Base-by-base conservation (phyloP, 2,888 invertebrate genomes). In the Andrena dorsata region DNA sequence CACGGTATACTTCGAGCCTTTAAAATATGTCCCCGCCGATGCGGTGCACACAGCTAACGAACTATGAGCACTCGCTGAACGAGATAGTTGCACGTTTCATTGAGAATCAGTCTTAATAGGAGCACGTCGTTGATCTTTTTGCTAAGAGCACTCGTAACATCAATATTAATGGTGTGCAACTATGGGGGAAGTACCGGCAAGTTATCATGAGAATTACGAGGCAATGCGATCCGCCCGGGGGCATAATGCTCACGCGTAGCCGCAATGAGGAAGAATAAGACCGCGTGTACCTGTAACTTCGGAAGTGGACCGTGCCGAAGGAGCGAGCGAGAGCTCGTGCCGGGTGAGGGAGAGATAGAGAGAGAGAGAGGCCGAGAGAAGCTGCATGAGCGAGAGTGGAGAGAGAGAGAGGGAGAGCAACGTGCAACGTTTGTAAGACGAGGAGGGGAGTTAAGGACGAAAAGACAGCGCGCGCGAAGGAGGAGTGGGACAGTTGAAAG, bases 241-340 rank as follows among this genome's bases (percentile, higher is more conserved):
- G n/a, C 20, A 60, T 68, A 41, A 69, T 58, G 69, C 51, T 68
- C 32, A n/a, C 53, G 35, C 53, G 53, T 61, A 51, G 51, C 30
- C 35, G 61, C 72, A 76, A 76, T 20, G 49, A 82, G 72, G 72
- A 76, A 82, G 64, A 72, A 69, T 28, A 23, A 64, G 58, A 75
- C 76, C 64, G 60, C 70, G 68, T 72, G 73, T 81, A 83, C 77
- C 76, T 79, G 72, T 70, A 76, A 69, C 82, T 78, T 85, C 77
- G 76, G 71, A 86, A 66, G 66, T 63, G 73, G 71, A 70, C 61
- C 65, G 72, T 76, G 28, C 63, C 68, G 60, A 65, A 49, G 28
- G 72, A 64, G 72, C 53, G 30, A 68, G 68, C 56, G 75, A 63
- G 56, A 10, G 58, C 47, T 53, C 61, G 8, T 20, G 30, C 10